A percentile compares a stretch with the other conserved stretches of the same genome.
Evolutionary conservation across 1,140 invertebrate species (phyloP).

Genomic region (Globodera ellingtonae): DNA sequence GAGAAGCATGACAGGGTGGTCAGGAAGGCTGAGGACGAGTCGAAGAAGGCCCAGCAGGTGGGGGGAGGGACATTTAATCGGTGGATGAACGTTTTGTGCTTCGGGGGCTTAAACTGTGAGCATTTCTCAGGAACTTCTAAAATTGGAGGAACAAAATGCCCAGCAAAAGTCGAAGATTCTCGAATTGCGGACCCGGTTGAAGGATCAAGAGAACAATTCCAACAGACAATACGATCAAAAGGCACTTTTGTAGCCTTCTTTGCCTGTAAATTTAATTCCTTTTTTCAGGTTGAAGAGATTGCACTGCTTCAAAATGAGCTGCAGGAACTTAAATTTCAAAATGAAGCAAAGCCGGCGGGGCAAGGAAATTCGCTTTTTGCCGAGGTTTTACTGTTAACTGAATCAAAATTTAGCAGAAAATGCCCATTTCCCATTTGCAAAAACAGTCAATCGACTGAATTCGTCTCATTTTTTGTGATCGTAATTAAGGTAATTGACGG

Average conservation of each 20-base stretch:
- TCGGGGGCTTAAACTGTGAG: too few relatives aligned
- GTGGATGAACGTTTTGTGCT: not conserved
- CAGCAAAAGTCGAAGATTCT: not conserved
- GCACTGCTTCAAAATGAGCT: not conserved
- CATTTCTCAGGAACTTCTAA: not conserved
- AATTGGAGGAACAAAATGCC: not conserved
- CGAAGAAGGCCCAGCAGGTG: not conserved
- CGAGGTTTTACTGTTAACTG: constrained; percentile 14
- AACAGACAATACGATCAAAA: not conserved
- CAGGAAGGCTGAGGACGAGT: not conserved
- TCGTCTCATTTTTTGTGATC: not conserved
- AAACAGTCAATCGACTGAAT: too few relatives aligned
- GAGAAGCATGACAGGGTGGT: not conserved
- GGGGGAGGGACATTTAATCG: not conserved
- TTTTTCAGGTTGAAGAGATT: not conserved
- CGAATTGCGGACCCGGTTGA: not conserved
- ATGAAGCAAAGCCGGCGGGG: constrained; percentile 14
- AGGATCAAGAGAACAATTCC: not conserved
- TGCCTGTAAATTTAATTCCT: not conserved
- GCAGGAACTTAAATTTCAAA: constrained; percentile 4
- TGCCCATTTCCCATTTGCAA: not conserved
- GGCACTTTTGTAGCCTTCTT: not conserved
- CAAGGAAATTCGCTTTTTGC: constrained; percentile 37
- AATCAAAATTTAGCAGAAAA: not conserved
- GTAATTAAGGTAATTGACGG: constrained; percentile 34